A percentile compares a stretch with the other conserved stretches of the same genome.
Conservation (phyloP, 2,113 vertebrate species). For the Catharus fuscescens region DNA sequence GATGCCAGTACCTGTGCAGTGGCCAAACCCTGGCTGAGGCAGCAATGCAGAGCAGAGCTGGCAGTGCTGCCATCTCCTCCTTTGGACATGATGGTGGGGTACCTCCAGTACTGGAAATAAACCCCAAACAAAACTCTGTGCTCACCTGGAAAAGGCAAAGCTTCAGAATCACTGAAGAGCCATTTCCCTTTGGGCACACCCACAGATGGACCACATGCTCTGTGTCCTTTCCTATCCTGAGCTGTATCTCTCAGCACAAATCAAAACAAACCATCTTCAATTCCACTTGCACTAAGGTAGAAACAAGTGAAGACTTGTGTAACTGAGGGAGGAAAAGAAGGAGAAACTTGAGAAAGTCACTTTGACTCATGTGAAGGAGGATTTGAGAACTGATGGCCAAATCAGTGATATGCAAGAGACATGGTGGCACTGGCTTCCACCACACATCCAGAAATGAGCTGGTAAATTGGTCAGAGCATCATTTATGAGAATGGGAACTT, state of each 20-base stretch:
- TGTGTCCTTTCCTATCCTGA: not conserved
- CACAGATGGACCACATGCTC: rapidly evolving
- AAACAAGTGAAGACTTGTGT: not conserved
- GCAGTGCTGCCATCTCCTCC: not conserved
- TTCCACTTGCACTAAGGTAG: not conserved
- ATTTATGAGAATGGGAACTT: not conserved
- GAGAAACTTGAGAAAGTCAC: not conserved
- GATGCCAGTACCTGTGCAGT: rapidly evolving
- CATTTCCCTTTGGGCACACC: not conserved
- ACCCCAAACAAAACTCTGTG: not conserved
- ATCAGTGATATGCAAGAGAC: not conserved
- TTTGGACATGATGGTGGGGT: not conserved
- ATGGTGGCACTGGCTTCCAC: not conserved
- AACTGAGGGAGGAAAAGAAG: not conserved
- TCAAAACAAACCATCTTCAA: rapidly evolving
- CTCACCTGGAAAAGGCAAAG: not conserved
- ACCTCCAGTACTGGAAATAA: not conserved
- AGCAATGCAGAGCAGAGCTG: not conserved
- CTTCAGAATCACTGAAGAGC: not conserved
- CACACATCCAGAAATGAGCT: not conserved
- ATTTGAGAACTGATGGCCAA: not conserved
- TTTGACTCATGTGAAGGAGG: not conserved
- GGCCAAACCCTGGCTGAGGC: not conserved
- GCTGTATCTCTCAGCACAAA: not conserved
- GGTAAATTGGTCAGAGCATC: not conserved